Conservation (phyloP, 2,888 invertebrate species). For the Drosophila emarginata region DNA sequence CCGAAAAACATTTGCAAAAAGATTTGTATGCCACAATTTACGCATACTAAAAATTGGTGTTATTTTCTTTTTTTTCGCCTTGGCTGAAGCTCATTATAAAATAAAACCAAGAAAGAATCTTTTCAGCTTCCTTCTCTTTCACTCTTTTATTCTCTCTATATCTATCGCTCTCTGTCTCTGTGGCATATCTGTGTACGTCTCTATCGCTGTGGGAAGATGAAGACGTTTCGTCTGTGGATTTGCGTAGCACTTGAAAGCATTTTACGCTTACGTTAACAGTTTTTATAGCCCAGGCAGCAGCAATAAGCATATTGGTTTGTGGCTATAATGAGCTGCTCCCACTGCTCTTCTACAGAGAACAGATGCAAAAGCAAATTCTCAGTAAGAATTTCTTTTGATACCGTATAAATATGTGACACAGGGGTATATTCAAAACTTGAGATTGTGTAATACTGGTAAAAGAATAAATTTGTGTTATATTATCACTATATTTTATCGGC, state of each 20-base stretch:
- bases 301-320: constrained; percentile 75
- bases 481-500: too few relatives aligned
- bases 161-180: constrained; percentile 4
- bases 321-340: constrained; percentile 66
- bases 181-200: neutral
- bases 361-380: constrained; percentile 61
- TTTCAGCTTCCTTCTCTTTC: neutral
- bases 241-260: constrained; percentile 74
- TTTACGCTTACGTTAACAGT: constrained; percentile 76
- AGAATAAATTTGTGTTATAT: too few relatives aligned
- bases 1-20: constrained; percentile 4
- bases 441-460: neutral
- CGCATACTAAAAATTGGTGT: constrained; percentile 23
- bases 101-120: constrained; percentile 7
- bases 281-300: constrained; percentile 65
- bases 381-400: constrained; percentile 33
- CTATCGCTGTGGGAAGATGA: constrained; percentile 7
- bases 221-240: constrained; percentile 54
- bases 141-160: neutral
- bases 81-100: constrained; percentile 52
- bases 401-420: neutral
- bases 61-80: neutral
- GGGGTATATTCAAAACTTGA: neutral
- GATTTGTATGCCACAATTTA: constrained; percentile 18
- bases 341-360: constrained; percentile 1